Evolutionary conservation across 2,888 invertebrate species (phyloP), one percentile per base, ranked within the genome.

Genomic region (Imbricaverruca yamaguchii): DNA sequence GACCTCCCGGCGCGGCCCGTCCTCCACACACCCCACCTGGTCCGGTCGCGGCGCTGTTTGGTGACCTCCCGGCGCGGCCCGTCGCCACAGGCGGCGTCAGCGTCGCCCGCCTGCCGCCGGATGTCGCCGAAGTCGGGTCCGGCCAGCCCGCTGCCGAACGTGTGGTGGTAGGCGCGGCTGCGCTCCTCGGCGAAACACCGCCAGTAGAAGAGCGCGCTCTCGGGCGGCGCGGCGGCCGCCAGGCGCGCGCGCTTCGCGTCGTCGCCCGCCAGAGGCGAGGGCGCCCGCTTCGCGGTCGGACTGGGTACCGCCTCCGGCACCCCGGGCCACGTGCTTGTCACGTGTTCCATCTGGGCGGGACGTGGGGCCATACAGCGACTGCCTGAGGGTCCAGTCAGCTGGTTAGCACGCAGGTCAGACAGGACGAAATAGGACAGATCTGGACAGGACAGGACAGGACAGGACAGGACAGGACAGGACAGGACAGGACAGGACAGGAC

Each of bases 91-190:
- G 23, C 39, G 69, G 23, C 15, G 69, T 21, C 74, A 53, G 74
- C 10, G 10, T 74, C 74, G 7, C 53, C 74, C 3, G 74, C 74
- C 74, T 74, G 74, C 55, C 74, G 74, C 18, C 74, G 74, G 55
- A 74, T 74, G 74, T 74, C 74, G 74, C 74, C 55, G 74, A 74
- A 74, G 74, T 74, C 74, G 74, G 74, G 74, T 10, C 74, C 74
- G 55, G 55, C 74, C 74, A 74, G 53, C 21, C 74, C 74, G 55
- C 74, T 74, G 55, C 74, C 74, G 74, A 74, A 74, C 53, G 74
- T 74, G 74, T 74, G 74, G 74, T 74, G 55, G 74, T 74, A 74
- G 21, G 74, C 53, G 53, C 74, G 53, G 9, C 74, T 74, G 74
- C 74, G 74, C 74, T 74, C 74, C 55, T 74, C 74, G 11, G 74